phyloP scores from a whole-genome alignment of 2,797 vertebrate genomes.

The Numenius phaeopus region DNA sequence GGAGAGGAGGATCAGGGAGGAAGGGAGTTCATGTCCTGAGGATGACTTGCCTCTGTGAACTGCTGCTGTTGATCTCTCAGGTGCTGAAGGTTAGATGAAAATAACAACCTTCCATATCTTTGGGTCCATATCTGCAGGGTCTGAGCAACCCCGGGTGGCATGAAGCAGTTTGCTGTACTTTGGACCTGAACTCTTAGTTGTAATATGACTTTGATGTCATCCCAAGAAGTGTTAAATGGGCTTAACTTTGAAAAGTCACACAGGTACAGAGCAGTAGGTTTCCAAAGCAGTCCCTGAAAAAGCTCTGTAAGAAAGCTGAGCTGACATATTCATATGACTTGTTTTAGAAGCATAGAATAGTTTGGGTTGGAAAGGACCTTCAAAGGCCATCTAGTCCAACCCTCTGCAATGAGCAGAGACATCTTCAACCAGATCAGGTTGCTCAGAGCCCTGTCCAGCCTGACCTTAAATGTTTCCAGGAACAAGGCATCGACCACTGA shows the following conservation, averaged over 20 bases:
- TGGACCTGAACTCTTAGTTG: neutral
- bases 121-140: neutral
- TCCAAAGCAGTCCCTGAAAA: neutral
- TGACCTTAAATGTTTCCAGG: neutral
- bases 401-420: neutral
- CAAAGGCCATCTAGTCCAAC: neutral
- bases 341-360: neutral
- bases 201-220: neutral
- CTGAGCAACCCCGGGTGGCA: neutral
- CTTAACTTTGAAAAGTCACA: neutral
- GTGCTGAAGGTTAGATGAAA: neutral
- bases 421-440: neutral
- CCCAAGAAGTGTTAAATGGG: neutral
- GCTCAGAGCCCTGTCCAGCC: neutral
- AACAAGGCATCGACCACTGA: neutral
- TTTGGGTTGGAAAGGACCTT: neutral
- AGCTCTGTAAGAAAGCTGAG: neutral
- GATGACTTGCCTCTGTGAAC: neutral
- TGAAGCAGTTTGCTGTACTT: neutral
- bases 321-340: neutral
- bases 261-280: neutral
- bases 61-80: neutral
- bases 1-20: neutral
- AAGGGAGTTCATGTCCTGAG: neutral
- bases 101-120: neutral